Percentiles rank a stretch among this genome's conserved stretches.
Conservation (phyloP, 2,797 vertebrate genomes). For the Botia almorhae region DNA sequence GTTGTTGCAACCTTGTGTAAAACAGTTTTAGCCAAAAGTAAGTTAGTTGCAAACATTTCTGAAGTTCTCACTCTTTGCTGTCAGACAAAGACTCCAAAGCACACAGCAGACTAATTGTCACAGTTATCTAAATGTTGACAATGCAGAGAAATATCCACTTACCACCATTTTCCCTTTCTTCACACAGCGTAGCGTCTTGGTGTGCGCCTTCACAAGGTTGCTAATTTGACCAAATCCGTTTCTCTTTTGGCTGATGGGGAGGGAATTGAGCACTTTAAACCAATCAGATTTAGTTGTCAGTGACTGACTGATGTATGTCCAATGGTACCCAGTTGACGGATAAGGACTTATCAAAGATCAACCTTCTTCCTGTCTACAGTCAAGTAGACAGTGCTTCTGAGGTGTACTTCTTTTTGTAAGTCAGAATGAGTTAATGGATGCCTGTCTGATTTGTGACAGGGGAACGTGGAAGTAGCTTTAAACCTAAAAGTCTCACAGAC, state of each 20-base stretch:
- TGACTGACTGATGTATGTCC: slow-evolving; percentile 42
- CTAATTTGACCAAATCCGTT: slow-evolving; percentile 42
- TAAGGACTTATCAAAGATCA: slow-evolving; percentile 52
- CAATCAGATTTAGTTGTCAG: slow-evolving; percentile 37
- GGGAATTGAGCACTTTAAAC: slow-evolving; percentile 45
- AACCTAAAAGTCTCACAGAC: neutral
- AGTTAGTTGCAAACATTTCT: neutral
- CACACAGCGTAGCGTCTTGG: slow-evolving; percentile 28
- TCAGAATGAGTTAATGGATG: neutral
- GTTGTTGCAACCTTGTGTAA: neutral
- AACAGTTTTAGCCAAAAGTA: neutral
- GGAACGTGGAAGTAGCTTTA: neutral
- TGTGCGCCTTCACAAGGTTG: slow-evolving; percentile 22
- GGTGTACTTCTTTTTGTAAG: neutral
- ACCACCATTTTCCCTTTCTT: slow-evolving; percentile 53
- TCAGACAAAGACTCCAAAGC: neutral
- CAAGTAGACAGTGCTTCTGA: neutral
- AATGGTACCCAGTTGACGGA: slow-evolving; percentile 22
- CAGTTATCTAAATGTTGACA: neutral
- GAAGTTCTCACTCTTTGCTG: neutral
- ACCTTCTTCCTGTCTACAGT: slow-evolving; percentile 11
- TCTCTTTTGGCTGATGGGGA: slow-evolving; percentile 23
- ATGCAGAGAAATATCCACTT: slow-evolving; percentile 29
- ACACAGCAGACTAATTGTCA: neutral
- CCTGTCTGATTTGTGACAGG: neutral